Evolutionary conservation across 1,140 invertebrate species (phyloP).

Genomic region (Triops cancriformis): DNA sequence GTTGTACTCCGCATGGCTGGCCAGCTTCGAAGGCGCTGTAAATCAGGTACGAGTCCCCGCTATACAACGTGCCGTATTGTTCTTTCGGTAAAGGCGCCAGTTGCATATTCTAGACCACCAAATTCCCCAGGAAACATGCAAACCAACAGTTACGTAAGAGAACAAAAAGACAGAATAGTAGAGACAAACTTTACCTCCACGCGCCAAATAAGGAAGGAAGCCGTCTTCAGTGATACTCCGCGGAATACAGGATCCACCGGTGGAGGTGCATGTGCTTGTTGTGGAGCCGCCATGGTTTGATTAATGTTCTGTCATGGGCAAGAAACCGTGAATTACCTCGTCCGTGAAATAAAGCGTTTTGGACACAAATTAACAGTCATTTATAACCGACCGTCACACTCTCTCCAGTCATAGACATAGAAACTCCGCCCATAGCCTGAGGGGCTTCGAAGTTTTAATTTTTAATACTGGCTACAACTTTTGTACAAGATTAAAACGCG

Average conservation of each 20-base stretch:
- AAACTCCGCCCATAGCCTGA: not conserved
- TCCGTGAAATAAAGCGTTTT: not conserved
- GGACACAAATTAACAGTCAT: not conserved
- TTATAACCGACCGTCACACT: not conserved
- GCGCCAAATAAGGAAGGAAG: constrained; percentile 69
- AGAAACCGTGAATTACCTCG: not conserved
- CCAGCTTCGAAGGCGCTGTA: constrained; percentile 63
- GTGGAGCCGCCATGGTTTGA: not conserved
- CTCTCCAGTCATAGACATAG: no score
- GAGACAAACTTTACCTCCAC: constrained; percentile 53
- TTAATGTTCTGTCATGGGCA: not conserved
- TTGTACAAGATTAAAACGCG: not conserved
- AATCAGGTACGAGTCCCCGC: constrained; percentile 76
- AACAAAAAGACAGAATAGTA: not conserved
- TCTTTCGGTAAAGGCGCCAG: constrained; percentile 62
- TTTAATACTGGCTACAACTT: not conserved
- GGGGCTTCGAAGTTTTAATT: no score
- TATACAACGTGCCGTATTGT: constrained; percentile 75
- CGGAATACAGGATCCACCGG: constrained; percentile 51
- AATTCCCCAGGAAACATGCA: constrained; percentile 20
- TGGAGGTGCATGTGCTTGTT: not conserved
- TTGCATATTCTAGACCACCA: constrained; percentile 55
- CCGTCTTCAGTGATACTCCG: constrained; percentile 58
- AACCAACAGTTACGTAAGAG: no score
- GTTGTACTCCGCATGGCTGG: constrained; percentile 45